Percentiles rank a stretch among this genome's conserved stretches.
These are phyloP conservation scores for Cantharis rustica DNA, from an alignment of 2,888 invertebrate genomes.

Conservation along the genomic window DNA sequence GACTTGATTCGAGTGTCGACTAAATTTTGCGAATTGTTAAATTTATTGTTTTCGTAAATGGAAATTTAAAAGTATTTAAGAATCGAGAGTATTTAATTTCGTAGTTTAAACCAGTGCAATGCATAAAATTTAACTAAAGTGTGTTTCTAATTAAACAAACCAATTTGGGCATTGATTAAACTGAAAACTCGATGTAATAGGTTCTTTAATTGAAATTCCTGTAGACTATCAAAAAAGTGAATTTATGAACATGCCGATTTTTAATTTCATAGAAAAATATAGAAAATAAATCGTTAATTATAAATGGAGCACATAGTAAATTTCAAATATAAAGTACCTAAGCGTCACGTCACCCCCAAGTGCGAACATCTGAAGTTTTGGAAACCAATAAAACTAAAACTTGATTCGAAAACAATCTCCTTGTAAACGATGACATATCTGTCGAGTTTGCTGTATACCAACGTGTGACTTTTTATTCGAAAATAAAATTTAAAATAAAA, in stretches of 20 bases:
- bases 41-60: not conserved
- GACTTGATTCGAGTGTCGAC: not conserved
- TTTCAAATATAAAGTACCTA: too few species aligned
- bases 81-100: not conserved
- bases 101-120: not conserved
- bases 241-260: too few species aligned
- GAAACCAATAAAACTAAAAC: slow-evolving; percentile 17
- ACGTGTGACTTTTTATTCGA: not conserved
- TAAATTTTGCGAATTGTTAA: not conserved
- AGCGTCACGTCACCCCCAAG: not conserved
- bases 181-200: not conserved
- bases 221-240: too few species aligned
- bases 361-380: slow-evolving; percentile 10
- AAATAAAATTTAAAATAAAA: too few species aligned
- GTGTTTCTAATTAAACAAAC: not conserved
- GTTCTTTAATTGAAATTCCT: too few species aligned
- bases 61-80: not conserved
- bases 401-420: slow-evolving; percentile 13
- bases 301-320: too few species aligned
- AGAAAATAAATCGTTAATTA: too few species aligned
- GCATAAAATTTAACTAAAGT: not conserved
- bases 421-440: slow-evolving; percentile 12
- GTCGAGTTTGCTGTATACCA: not conserved
- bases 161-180: not conserved
- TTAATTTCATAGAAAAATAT: too few species aligned